phyloP scores from a whole-genome alignment of 2,113 vertebrate species.

The Phoenicopterus ruber region DNA sequence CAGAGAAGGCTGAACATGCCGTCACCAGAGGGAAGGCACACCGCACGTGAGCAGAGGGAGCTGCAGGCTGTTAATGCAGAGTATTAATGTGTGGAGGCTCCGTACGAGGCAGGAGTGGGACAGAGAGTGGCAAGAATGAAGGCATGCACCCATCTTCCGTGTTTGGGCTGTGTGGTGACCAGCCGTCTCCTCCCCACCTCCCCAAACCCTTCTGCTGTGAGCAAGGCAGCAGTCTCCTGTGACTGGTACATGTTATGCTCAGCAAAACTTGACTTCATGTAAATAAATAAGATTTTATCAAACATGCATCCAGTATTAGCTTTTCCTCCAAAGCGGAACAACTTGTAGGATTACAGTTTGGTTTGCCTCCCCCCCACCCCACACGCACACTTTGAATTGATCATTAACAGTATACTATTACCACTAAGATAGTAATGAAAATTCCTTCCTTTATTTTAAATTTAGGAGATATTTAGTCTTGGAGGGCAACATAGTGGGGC shows the following conservation, averaged over 20 bases:
- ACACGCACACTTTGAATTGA: neutral
- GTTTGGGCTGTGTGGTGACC: accelerated
- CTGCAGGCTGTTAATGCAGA: neutral
- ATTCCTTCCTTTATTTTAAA: neutral
- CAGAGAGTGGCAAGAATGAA: neutral
- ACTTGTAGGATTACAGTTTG: neutral
- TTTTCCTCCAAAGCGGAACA: neutral
- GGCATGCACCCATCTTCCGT: neutral
- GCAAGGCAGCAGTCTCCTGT: neutral
- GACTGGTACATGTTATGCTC: neutral
- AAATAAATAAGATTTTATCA: neutral
- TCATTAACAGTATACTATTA: neutral
- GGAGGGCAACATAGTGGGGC: neutral
- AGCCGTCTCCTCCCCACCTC: neutral
- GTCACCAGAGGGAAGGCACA: neutral
- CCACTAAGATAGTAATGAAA: neutral
- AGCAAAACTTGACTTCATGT: neutral
- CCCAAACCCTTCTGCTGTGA: neutral
- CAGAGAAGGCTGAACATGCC: neutral
- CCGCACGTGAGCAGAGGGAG: accelerated
- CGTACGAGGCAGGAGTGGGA: accelerated
- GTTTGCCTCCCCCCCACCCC: neutral
- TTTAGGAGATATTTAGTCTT: neutral
- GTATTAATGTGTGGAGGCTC: neutral
- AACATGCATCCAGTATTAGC: neutral